These are phyloP conservation scores for Hemiscyllium ocellatum DNA, from an alignment of 2,113 vertebrate genomes.

Conservation along the genomic window DNA sequence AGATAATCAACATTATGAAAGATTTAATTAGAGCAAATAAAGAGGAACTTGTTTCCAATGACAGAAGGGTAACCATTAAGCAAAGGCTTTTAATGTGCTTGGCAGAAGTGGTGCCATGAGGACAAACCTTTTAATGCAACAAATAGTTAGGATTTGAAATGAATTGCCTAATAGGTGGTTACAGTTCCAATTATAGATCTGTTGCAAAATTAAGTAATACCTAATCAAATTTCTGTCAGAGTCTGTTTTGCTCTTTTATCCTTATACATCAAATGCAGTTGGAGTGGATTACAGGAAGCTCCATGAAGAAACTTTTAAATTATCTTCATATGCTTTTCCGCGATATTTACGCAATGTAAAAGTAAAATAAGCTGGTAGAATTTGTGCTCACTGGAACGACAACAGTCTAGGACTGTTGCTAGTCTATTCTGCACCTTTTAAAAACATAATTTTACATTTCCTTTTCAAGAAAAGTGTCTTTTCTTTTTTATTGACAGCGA, in stretches of 20 bases:
- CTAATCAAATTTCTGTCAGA: not conserved
- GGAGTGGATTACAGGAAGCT: not conserved
- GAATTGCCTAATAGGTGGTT: too few relatives aligned
- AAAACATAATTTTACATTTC: slow-evolving; percentile 39
- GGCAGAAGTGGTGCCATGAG: too few relatives aligned
- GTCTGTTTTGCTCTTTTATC: not conserved
- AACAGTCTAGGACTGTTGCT: slow-evolving; percentile 49
- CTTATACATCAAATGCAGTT: not conserved
- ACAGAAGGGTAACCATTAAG: not conserved
- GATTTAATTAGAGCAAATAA: too few relatives aligned
- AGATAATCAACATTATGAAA: too few relatives aligned
- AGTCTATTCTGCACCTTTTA: slow-evolving; percentile 40
- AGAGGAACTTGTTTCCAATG: too few relatives aligned
- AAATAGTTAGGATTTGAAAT: too few relatives aligned
- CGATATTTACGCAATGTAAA: not conserved
- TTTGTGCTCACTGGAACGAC: slow-evolving; percentile 47
- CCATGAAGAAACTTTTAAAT: not conserved
- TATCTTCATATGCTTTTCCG: not conserved
- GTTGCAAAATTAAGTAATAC: not conserved
- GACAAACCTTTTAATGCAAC: too few relatives aligned
- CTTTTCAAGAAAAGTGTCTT: slow-evolving; percentile 56
- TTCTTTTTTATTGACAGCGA: slow-evolving; percentile 73
- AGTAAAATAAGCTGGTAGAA: slow-evolving; percentile 38
- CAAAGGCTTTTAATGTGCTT: too few relatives aligned
- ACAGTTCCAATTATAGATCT: not conserved